Conservation (phyloP, 2,113 vertebrate species). For the Macrotis lagotis region DNA sequence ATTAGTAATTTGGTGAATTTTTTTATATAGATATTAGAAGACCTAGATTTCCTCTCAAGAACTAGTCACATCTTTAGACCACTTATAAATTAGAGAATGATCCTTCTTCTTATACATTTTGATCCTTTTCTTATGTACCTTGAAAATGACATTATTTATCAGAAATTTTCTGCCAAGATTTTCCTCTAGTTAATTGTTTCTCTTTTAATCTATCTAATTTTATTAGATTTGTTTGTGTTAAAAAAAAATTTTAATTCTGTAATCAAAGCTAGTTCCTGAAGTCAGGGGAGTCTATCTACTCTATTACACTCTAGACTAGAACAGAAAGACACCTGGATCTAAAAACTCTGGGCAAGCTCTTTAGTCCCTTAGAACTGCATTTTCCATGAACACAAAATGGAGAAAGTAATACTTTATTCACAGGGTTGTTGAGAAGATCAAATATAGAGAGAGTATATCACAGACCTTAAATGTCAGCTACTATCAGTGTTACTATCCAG, state of each 20-base stretch:
- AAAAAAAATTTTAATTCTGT: not conserved
- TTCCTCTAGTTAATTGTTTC: not conserved
- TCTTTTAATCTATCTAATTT: not conserved
- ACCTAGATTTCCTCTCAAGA: not conserved
- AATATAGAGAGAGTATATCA: not conserved
- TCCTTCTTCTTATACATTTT: not conserved
- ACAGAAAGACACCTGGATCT: not conserved
- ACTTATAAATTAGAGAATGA: not conserved
- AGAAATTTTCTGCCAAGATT: not conserved
- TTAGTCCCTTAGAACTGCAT: not conserved
- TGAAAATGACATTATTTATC: not conserved
- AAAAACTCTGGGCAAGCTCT: not conserved
- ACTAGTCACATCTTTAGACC: not conserved
- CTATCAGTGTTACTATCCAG: not conserved
- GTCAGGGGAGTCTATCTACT: not conserved
- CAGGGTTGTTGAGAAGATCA: not conserved
- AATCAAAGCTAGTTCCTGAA: not conserved
- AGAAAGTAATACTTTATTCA: not conserved
- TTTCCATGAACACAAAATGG: not conserved
- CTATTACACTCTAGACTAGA: not conserved
- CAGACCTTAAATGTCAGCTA: not conserved
- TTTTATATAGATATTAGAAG: not conserved
- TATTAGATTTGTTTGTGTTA: not conserved
- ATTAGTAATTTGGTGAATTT: not conserved
- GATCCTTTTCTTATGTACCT: not conserved